Percentiles rank a stretch among this genome's conserved stretches.
These are phyloP conservation scores for Hydrozoanthus tunicans DNA, from an alignment of 64 coral and sea anemone genomes.

Conservation along the genomic window DNA sequence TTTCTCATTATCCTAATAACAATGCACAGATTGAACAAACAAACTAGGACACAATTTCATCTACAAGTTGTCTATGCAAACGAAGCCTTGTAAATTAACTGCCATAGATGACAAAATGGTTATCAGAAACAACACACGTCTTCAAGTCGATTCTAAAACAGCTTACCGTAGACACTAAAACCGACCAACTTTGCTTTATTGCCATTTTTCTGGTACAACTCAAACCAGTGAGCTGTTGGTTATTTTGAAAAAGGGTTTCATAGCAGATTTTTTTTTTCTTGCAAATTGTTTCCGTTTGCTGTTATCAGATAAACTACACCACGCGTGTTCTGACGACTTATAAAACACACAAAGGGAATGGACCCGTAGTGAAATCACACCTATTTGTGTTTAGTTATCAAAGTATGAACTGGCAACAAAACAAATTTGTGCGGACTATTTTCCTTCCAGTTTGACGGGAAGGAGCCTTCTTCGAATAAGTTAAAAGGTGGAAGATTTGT, in stretches of 20 bases:
- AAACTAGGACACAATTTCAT: constrained; percentile 48
- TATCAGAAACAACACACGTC: not conserved
- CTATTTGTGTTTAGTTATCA: constrained; percentile 38
- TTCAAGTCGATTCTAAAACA: not conserved
- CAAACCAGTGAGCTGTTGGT: not conserved
- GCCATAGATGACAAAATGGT: constrained; percentile 41
- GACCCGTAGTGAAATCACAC: constrained; percentile 2
- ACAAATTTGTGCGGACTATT: not conserved
- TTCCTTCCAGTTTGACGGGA: not conserved
- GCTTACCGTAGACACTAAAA: not conserved
- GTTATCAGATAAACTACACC: constrained; percentile 7
- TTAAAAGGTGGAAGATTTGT: not conserved
- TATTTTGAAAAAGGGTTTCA: not conserved
- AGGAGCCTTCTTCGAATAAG: not conserved
- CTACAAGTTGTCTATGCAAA: constrained; percentile 51
- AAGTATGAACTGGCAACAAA: not conserved
- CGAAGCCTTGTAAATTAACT: constrained; percentile 54
- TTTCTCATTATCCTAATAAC: constrained; percentile 19
- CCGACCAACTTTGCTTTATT: not conserved
- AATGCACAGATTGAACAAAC: constrained; percentile 49
- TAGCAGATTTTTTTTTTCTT: not conserved
- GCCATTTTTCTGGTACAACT: not conserved
- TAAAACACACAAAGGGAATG: not conserved
- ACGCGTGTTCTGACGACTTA: not conserved
- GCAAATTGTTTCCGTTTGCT: constrained; percentile 11